A percentile compares a stretch with the other conserved stretches of the same genome.
phyloP scores from a whole-genome alignment of 2,113 vertebrate genomes.

The Hydropotes inermis region DNA sequence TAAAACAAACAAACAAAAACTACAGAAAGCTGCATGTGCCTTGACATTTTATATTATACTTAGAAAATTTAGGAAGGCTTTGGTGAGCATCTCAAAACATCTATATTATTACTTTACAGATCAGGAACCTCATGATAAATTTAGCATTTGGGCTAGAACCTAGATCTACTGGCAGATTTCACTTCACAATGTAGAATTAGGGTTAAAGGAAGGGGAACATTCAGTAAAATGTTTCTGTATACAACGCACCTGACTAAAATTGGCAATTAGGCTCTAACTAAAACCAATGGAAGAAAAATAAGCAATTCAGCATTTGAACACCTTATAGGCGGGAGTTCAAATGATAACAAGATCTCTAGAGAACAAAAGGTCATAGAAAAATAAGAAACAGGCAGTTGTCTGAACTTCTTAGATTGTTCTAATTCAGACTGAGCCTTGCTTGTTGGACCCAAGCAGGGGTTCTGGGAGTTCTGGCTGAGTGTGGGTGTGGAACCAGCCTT shows the following conservation, averaged over 20 bases:
- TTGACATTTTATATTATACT: not conserved
- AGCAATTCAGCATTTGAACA: constrained; percentile 6
- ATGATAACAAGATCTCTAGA: not conserved
- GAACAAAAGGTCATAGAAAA: not conserved
- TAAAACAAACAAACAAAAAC: not conserved
- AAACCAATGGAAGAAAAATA: not conserved
- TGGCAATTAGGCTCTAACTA: not conserved
- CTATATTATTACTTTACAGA: not conserved
- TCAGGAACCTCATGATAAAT: not conserved
- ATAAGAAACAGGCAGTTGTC: not conserved
- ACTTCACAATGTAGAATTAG: not conserved
- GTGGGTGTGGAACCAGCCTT: not conserved
- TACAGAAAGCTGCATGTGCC: not conserved
- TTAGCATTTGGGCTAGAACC: not conserved
- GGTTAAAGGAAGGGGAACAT: not conserved
- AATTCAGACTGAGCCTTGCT: not conserved
- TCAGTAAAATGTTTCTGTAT: not conserved
- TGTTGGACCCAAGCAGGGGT: not conserved
- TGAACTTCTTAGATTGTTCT: not conserved
- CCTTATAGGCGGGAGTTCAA: not conserved
- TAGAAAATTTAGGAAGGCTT: not conserved
- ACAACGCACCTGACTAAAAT: not conserved
- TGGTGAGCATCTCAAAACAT: not conserved
- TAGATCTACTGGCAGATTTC: not conserved
- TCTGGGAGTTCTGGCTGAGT: not conserved